Evolutionary conservation across 1,140 invertebrate genomes (phyloP), one percentile per base, ranked within the genome.

Genomic region (Ditylenchus dipsaci): DNA sequence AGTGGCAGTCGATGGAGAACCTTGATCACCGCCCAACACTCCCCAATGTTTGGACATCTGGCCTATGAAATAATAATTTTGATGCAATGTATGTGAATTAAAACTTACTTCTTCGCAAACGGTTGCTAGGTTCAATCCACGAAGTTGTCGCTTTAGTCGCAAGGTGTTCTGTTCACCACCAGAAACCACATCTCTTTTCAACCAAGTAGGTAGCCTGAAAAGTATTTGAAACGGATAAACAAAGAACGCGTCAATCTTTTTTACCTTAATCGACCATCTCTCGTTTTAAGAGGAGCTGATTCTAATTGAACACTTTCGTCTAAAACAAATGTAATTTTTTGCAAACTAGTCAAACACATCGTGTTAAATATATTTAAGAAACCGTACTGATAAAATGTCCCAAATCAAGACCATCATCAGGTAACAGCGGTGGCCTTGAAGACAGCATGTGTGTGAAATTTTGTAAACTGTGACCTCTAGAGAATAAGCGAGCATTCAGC

Each of bases 41-140:
- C 94, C 23, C 94, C 93, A 76, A 99, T 97, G 85, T 99, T 99
- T 0, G 96, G 96, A 87, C 96, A 99, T 72, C 33, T 38, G 33
- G 33, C 33, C 33, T 38, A 38, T 11, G n/a, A 38, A 38, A 38
- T 11, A 3, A 38, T 38, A 38, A n/a, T n/a, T 38, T 38, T 38
- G 33, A 3, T 38, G 33, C 33, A 38, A 11, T 3, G 3, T 38
- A 11, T 38, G 3, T 38, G 33, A 5, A 38, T 11, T n/a, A 38
- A 38, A 38, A 38, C 92, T 87, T 0, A 96, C 96, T 86, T 99
- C 96, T 61, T 98, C 93, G 84, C 96, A 99, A 0, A 99, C 95
- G 1, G 96, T 99, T 77, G 92, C 90, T 11, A 99, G 86, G 76
- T 95, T 96, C 15, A 97, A 86, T 17, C 89, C 88, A 65, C 92